Evolutionary conservation across 1,140 invertebrate genomes (phyloP).

Genomic region (Choristoneura fumiferana): DNA sequence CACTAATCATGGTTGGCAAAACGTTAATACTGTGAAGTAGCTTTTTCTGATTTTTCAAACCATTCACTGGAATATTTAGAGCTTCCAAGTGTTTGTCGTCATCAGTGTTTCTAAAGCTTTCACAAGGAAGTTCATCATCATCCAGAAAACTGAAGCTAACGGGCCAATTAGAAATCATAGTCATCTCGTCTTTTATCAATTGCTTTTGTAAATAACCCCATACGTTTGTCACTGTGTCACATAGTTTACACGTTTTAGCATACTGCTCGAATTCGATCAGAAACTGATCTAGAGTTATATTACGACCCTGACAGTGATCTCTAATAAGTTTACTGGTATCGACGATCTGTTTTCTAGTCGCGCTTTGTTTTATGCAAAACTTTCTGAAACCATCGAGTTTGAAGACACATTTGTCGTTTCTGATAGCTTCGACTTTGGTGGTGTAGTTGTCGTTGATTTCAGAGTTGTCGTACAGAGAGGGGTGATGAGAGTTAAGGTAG

Average conservation of each 20-base stretch:
- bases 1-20: neutral
- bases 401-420: conserved; percentile 30
- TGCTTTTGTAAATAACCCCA: conserved; percentile 36
- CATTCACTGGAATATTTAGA: neutral
- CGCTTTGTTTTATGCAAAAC: conserved; percentile 22
- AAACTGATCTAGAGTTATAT: conserved; percentile 32
- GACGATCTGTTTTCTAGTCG: conserved; percentile 30
- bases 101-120: too few relatives aligned
- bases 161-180: conserved; percentile 23
- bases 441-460: conserved; percentile 17
- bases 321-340: conserved; percentile 39
- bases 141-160: conserved; percentile 26
- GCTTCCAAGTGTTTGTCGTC: too few relatives aligned
- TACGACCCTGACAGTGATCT: conserved; percentile 32
- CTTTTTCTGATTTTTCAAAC: neutral
- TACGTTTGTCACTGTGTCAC: conserved; percentile 32
- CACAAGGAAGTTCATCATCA: neutral
- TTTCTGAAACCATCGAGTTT: conserved; percentile 34
- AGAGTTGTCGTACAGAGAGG: conserved; percentile 30
- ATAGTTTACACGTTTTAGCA: conserved; percentile 28
- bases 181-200: conserved; percentile 34
- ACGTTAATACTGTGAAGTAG: neutral
- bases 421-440: conserved; percentile 22
- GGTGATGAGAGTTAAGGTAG: conserved; percentile 32
- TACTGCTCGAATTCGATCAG: conserved; percentile 38